Base-by-base conservation (phyloP, 1,140 invertebrate genomes). In the Eurosta solidaginis region DNA sequence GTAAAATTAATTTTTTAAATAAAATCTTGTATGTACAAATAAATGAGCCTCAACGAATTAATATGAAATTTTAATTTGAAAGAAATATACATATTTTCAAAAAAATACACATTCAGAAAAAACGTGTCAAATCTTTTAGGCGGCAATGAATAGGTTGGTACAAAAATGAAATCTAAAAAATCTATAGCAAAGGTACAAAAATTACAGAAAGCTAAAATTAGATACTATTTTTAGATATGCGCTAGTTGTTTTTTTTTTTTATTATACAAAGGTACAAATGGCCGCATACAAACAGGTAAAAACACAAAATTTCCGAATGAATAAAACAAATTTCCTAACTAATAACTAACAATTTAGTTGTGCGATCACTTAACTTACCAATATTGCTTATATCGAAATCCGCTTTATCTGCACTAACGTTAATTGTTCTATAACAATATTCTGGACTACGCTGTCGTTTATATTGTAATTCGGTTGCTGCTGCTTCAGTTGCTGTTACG, bases 401-500 rank as follows among this genome's bases (percentile, higher is more conserved):
- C 1, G 7, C 22, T 33, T 7, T 6, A 42, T 17, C 14, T 20
- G 10, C 27, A 68, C 14, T 9, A 17, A 29, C 59, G 33, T 68
- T 68, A 17, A 40, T 36, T 22, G 2, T 5, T n/a, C n/a, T 3
- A 1, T 17, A 20, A 20, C 5, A 5, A 20, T 47, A 5, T 47
- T 74, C 73, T 47, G 73, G 73, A 74, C 73, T 27, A 42, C 40
- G 73, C 40, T 47, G 73, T 74, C 45, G 36, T 27, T 45, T 74
- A 14, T 22, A 20, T 22, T 68, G 59, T 10, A 22, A 14, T 17
- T 47, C 73, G 29, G 40, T 22, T 14, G 75, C 76, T 80, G 59
- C 81, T 36, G 47, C 5, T 33, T 47, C 73, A 29, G 40, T 22
- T 14, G 75, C 76, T 80, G 59, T 80, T 36, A 29, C 5, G 12